Evolutionary conservation across 2,113 vertebrate genomes (phyloP).

Genomic region (Tinamus guttatus): DNA sequence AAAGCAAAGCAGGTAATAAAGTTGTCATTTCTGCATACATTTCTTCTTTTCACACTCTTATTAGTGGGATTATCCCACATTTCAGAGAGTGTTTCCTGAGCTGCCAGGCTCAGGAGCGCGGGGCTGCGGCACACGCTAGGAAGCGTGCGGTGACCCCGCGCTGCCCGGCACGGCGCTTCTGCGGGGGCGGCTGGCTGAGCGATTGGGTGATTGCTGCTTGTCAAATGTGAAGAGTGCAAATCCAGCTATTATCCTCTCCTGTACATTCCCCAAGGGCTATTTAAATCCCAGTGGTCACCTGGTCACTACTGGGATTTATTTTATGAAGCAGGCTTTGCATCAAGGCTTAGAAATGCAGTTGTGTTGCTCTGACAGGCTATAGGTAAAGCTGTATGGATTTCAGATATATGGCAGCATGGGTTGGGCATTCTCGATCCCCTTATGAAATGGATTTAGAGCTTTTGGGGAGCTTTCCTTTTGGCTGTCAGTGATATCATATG

Average conservation of each 20-base stretch:
- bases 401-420: conserved; percentile 17
- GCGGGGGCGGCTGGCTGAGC: neutral
- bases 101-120: neutral
- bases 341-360: conserved; percentile 12
- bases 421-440: conserved; percentile 42
- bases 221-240: conserved; percentile 8
- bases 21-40: neutral
- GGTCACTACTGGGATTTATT: conserved; percentile 70
- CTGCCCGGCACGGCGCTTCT: conserved; percentile 38
- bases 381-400: conserved; percentile 62
- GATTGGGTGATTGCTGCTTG: conserved; percentile 45
- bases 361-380: conserved; percentile 44
- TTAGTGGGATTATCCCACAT: neutral
- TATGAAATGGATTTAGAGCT: conserved; percentile 66
- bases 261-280: conserved; percentile 59
- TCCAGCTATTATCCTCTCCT: conserved; percentile 53
- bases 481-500: conserved; percentile 1
- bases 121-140: neutral
- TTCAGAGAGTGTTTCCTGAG: neutral
- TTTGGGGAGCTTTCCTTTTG: conserved; percentile 23
- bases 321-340: conserved; percentile 65
- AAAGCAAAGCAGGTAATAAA: neutral
- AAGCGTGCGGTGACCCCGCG: conserved; percentile 28
- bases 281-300: conserved; percentile 71
- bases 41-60: neutral